phyloP scores from a whole-genome alignment of 2,888 invertebrate species.

The Melinaea marsaeus region DNA sequence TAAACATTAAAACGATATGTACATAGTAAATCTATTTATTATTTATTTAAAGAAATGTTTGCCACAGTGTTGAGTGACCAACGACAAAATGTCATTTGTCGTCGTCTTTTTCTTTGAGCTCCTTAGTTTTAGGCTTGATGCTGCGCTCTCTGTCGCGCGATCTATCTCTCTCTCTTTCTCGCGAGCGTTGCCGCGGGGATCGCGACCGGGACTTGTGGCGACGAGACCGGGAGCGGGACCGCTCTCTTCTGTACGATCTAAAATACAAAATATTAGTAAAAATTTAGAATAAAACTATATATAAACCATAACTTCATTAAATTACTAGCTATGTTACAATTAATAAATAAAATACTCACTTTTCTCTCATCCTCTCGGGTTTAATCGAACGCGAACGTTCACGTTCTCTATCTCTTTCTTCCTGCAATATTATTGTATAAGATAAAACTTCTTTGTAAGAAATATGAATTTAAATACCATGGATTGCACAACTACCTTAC shows the following conservation, averaged over 20 bases:
- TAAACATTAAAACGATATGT: not conserved
- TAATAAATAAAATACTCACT: slow-evolving; percentile 54
- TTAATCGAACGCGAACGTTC: slow-evolving; percentile 79
- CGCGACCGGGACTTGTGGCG: slow-evolving; percentile 85
- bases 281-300: slow-evolving; percentile 9
- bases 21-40: slow-evolving; percentile 6
- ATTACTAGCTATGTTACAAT: not conserved
- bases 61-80: not conserved
- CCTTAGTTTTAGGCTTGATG: slow-evolving; percentile 75
- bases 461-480: not conserved
- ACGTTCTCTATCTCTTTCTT: slow-evolving; percentile 72
- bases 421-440: slow-evolving; percentile 43
- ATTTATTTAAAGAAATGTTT: slow-evolving; percentile 5
- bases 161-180: slow-evolving; percentile 55
- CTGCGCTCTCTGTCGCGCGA: slow-evolving; percentile 66
- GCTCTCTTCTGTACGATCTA: slow-evolving; percentile 82
- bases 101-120: slow-evolving; percentile 83
- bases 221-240: slow-evolving; percentile 81
- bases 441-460: not conserved
- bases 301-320: too few relatives aligned
- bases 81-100: slow-evolving; percentile 72
- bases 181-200: slow-evolving; percentile 77
- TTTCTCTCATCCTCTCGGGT: slow-evolving; percentile 79
- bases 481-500: slow-evolving; percentile 21
- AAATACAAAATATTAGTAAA: slow-evolving; percentile 11